Base-by-base conservation (phyloP, 2,113 vertebrate species). In the Campylomormyrus tamandua region DNA sequence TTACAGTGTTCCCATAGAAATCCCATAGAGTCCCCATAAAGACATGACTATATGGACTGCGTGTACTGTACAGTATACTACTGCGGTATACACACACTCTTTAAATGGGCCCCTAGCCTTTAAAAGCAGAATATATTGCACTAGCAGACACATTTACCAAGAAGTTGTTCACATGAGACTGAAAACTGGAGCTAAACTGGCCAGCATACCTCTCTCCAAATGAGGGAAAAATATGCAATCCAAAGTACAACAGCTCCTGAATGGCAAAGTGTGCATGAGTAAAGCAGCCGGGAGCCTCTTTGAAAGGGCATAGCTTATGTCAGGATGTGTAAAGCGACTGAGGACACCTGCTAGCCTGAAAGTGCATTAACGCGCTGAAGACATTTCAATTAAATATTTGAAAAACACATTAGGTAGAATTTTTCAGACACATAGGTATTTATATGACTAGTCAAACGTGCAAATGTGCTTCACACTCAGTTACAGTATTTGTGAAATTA, bases 41-140 rank as follows among this genome's bases (percentile, higher is more conserved):
- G 3, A 80, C 10, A 27, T 66, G n/a, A 66, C 27, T 27, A 66
- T n/a, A n/a, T 66, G 62, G 62, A 66, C 24, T 27, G 62, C 11
- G 3, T 27, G n/a, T 66, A 31, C 31, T 27, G n/a, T 66, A 31
- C 31, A 11, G n/a, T 66, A 3, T 66, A 27, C 9, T 3, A 11
- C n/a, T 27, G 2, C 0, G 0, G 3, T 45, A 83, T 39, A 45
- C 45, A n/a, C 9, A 9, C 31, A 39, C 39, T 42, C 35, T 42
- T 15, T 80, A 66, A 48, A 88, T 42, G 15, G 58, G 31, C 53
- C 94, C 94, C 95, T 95, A 96, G 95, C 96, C 96, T 95, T 92
- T 66, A 91, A 80, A 66, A 93, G 92, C 91, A 95, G 96, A 95
- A 94, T 96, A 96, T 96, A 97, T 97, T 97, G 97, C 97, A 97